A percentile compares a stretch with the other conserved stretches of the same genome.
These are phyloP conservation scores for Candoia aspera DNA, from an alignment of 2,113 vertebrate species.

Conservation along the genomic window DNA sequence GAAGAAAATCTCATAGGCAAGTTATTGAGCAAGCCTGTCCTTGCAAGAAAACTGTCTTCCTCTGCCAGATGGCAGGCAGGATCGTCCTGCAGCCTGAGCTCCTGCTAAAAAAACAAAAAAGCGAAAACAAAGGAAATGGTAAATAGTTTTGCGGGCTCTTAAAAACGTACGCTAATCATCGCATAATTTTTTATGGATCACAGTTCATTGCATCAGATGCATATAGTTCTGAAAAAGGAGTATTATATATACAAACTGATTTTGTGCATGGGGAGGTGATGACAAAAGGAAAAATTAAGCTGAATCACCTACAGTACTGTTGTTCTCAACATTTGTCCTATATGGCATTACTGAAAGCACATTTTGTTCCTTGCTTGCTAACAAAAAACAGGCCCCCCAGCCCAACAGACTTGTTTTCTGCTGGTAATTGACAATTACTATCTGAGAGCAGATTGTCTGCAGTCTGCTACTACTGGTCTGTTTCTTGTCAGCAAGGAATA, in stretches of 20 bases:
- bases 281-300: background rate
- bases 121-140: background rate
- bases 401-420: background rate
- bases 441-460: background rate
- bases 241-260: background rate
- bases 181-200: background rate
- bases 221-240: background rate
- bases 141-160: background rate
- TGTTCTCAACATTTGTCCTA: background rate
- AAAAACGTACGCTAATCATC: background rate
- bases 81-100: too few species aligned
- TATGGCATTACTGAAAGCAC: background rate
- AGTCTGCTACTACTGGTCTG: background rate
- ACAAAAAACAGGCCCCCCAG: background rate
- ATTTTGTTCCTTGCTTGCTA: background rate
- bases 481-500: background rate
- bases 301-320: background rate
- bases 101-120: background rate
- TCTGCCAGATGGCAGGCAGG: background rate
- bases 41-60: background rate
- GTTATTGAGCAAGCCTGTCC: background rate
- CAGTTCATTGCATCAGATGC: background rate
- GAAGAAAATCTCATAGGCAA: background rate
- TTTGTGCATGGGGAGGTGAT: background rate
- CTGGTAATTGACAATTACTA: background rate